Conservation (phyloP, 2,113 vertebrate genomes). For the Gallinago undulata region DNA sequence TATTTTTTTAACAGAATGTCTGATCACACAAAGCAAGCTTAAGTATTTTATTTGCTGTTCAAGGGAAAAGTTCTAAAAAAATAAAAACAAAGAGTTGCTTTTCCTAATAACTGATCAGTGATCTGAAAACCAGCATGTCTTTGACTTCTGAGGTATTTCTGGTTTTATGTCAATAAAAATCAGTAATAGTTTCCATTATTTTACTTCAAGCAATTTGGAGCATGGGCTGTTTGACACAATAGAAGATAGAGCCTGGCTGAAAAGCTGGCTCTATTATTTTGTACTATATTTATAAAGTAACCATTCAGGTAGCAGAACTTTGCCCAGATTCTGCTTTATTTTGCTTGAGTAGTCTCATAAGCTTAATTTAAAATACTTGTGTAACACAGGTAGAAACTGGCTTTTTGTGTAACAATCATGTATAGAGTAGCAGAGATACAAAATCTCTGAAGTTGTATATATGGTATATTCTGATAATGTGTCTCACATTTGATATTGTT, state of each 20-base stretch:
- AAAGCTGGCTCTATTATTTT: background rate
- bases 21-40: background rate
- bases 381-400: background rate
- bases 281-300: background rate
- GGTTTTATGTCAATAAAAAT: background rate
- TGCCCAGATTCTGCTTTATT: background rate
- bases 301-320: background rate
- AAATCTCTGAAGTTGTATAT: conserved; percentile 60
- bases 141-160: background rate
- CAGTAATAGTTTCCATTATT: background rate
- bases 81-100: background rate
- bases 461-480: conserved; percentile 63
- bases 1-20: background rate
- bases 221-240: background rate
- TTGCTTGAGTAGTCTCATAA: background rate
- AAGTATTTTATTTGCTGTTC: conserved; percentile 37
- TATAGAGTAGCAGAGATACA: conserved; percentile 29
- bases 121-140: background rate
- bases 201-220: background rate
- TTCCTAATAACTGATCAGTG: background rate
- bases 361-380: conserved; percentile 1
- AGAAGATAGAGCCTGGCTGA: background rate
- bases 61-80: background rate
- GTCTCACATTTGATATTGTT: conserved; percentile 76
- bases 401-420: background rate